phyloP scores from a whole-genome alignment of 2,113 vertebrate species.

The Hemiscyllium ocellatum region DNA sequence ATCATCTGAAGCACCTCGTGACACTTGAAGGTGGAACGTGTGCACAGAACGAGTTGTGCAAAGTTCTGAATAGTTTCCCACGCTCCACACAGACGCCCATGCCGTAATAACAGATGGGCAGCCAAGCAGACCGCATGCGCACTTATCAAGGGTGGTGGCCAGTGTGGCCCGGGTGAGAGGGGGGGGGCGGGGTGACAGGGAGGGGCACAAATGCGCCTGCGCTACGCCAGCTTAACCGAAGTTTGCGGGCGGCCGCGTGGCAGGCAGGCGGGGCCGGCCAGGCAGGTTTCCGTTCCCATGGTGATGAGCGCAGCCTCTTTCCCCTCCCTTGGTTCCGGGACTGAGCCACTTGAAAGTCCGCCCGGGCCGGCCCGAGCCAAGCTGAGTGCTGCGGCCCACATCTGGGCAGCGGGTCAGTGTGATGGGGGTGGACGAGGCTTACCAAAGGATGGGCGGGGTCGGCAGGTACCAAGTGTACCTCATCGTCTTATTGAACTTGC shows the following conservation, averaged over 20 bases:
- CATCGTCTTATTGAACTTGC: slow-evolving; percentile 60
- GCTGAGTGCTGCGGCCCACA: too few relatives aligned
- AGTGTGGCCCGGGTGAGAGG: too few relatives aligned
- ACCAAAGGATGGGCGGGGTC: slow-evolving; percentile 62
- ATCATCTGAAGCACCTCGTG: too few relatives aligned
- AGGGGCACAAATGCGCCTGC: too few relatives aligned
- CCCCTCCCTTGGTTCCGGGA: background rate
- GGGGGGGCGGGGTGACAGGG: too few relatives aligned
- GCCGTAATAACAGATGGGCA: background rate
- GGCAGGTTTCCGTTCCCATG: background rate
- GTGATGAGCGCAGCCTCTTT: background rate
- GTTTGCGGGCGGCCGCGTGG: background rate
- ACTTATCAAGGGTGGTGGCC: background rate
- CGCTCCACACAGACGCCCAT: background rate
- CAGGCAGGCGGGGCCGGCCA: background rate
- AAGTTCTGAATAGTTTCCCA: too few relatives aligned
- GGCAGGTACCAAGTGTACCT: slow-evolving; percentile 64
- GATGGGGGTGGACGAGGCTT: slow-evolving; percentile 68
- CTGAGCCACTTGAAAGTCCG: background rate
- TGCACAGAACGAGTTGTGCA: too few relatives aligned
- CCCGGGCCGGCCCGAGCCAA: background rate
- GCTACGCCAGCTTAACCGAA: background rate
- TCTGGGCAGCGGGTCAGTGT: background rate
- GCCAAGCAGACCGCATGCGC: background rate
- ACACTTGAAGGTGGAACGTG: too few relatives aligned